phyloP scores from a whole-genome alignment of 2,113 vertebrate genomes.

The Lipotes vexillifer region DNA sequence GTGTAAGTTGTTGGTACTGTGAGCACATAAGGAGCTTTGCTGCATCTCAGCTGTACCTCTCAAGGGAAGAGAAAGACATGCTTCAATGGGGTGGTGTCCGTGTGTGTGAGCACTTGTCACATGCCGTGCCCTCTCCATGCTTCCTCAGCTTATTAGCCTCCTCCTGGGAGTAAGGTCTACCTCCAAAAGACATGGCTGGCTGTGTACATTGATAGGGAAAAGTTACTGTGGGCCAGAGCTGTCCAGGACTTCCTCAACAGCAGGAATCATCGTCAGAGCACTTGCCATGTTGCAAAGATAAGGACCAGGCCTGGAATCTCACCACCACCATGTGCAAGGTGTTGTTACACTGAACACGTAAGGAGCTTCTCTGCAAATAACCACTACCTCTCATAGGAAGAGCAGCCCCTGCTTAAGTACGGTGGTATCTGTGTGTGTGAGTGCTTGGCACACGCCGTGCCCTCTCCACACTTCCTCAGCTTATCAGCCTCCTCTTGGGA shows the following conservation, averaged over 20 bases:
- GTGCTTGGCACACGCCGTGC: neutral
- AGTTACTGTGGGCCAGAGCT: neutral
- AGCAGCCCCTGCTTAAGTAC: neutral
- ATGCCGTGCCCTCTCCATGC: rapidly evolving
- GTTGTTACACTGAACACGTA: neutral
- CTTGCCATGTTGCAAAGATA: neutral
- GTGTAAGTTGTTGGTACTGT: too few species aligned
- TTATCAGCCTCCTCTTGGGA: neutral
- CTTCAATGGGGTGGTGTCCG: neutral
- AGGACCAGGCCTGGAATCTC: neutral
- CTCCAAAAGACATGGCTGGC: neutral
- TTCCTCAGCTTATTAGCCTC: neutral
- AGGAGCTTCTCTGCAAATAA: neutral
- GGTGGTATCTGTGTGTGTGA: neutral
- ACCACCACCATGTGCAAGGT: neutral
- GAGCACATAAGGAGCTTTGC: neutral
- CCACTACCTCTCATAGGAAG: neutral
- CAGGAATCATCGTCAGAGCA: neutral
- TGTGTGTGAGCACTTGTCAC: neutral
- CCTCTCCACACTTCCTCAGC: neutral
- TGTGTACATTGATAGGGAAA: neutral
- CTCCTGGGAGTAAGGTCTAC: neutral
- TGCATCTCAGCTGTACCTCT: neutral
- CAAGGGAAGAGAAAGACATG: neutral
- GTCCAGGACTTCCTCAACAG: neutral